Conservation (phyloP, 2,888 invertebrate genomes). For the Limulus polyphemus region DNA sequence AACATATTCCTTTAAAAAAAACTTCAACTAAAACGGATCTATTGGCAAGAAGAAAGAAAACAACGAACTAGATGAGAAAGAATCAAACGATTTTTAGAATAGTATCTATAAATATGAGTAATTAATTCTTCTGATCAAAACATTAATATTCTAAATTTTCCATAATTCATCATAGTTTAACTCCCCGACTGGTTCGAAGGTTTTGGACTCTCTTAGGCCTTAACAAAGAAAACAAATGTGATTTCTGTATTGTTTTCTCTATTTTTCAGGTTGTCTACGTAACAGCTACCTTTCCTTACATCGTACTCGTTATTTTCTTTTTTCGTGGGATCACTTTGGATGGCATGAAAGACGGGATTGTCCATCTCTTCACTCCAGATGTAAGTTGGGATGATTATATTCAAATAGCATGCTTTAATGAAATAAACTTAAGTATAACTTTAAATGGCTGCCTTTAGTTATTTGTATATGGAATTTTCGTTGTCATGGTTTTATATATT, state of each 20-base stretch:
- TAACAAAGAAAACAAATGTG: not conserved
- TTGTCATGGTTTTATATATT: not conserved
- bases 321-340: conserved; percentile 81
- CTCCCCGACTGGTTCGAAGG: not conserved
- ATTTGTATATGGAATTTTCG: not conserved
- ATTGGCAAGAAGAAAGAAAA: no score
- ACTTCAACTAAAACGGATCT: no score
- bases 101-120: no score
- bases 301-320: conserved; percentile 89
- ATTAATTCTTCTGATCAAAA: no score
- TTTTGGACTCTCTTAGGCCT: not conserved
- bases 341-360: conserved; percentile 72
- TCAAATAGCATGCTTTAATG: no score
- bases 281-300: conserved; percentile 91
- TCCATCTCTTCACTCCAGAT: conserved; percentile 80
- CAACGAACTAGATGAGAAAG: no score
- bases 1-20: no score
- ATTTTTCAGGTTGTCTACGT: conserved; percentile 61
- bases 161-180: no score
- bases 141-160: no score
- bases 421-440: no score
- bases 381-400: conserved; percentile 35
- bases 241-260: not conserved
- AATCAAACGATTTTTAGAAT: no score
- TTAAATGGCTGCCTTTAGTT: no score